Percentiles rank a stretch among this genome's conserved stretches.
phyloP scores from a whole-genome alignment of 2,113 vertebrate genomes.

The Pedetes capensis region DNA sequence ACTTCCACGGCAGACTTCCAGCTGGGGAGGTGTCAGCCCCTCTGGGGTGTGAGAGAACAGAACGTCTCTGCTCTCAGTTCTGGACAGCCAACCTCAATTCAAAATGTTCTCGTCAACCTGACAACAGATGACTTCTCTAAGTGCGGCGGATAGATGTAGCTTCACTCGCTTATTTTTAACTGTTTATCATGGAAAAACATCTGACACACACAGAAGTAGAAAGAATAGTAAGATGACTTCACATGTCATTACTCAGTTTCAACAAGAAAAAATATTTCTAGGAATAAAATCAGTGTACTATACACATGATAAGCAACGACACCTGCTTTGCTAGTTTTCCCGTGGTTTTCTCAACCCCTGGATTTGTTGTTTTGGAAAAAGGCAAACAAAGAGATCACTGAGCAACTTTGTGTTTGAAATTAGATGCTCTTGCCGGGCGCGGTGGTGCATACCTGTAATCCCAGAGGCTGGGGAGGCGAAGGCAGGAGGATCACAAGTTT shows the following conservation, averaged over 20 bases:
- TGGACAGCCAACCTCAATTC: background rate
- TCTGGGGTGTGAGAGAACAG: background rate
- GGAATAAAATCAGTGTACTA: background rate
- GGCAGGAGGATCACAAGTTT: no score
- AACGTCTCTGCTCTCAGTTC: fast-evolving
- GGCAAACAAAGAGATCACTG: background rate
- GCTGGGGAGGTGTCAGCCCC: fast-evolving
- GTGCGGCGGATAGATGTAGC: fast-evolving
- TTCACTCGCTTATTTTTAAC: background rate
- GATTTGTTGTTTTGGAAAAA: background rate
- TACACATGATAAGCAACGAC: background rate
- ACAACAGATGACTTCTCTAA: fast-evolving
- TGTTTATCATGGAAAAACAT: background rate
- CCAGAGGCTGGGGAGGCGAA: no score
- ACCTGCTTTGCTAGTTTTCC: no score
- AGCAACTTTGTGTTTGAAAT: background rate
- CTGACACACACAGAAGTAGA: background rate
- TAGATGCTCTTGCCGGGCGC: background rate
- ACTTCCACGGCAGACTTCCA: background rate
- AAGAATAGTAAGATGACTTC: background rate
- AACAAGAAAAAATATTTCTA: background rate
- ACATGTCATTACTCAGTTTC: background rate
- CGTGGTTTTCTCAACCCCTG: background rate
- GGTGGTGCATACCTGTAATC: no score
- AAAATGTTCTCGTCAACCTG: background rate